These are phyloP conservation scores for Bugulina stolonifera DNA, from an alignment of 2,888 invertebrate species.

Conservation along the genomic window DNA sequence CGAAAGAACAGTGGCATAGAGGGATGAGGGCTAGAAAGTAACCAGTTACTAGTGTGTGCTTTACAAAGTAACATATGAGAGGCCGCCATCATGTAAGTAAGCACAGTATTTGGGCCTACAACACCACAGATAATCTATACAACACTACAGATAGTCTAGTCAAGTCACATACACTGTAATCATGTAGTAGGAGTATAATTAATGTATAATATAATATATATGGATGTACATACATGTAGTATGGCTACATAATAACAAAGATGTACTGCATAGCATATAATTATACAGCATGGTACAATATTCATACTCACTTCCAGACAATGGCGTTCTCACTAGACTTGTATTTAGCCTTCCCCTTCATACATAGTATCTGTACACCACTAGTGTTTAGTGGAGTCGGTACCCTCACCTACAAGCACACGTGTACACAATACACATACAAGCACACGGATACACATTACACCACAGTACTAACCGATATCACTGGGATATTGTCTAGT, in stretches of 20 bases:
- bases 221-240: background rate
- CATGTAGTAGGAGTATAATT: background rate
- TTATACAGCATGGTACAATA: background rate
- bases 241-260: background rate
- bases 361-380: slow-evolving; percentile 94
- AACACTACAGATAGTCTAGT: no score
- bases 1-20: no score
- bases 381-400: slow-evolving; percentile 98
- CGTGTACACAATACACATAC: background rate
- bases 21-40: no score
- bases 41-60: no score
- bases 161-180: no score
- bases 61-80: no score
- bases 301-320: slow-evolving; percentile 73
- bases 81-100: no score
- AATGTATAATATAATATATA: background rate
- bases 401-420: slow-evolving; percentile 63
- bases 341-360: slow-evolving; percentile 99
- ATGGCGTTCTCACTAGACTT: slow-evolving; percentile 99
- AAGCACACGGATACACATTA: no score
- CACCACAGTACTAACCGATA: no score
- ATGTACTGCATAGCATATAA: background rate
- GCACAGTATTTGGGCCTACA: no score
- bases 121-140: no score
- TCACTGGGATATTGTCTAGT: no score